Base-by-base conservation (phyloP, 2,888 invertebrate genomes). In the Synergus gifuensis region DNA sequence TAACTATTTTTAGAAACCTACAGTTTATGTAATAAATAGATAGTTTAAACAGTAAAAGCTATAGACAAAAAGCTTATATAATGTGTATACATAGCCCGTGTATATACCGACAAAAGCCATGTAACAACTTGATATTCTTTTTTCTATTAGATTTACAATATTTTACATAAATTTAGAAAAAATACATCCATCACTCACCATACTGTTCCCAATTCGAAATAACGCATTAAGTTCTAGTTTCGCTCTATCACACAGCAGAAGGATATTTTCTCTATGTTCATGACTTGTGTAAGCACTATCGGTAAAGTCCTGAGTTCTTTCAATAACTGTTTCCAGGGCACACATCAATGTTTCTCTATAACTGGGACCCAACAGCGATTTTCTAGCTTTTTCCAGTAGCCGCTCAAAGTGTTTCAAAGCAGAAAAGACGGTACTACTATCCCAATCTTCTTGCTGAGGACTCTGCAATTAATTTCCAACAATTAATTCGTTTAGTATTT, bases 241-340 rank as follows among this genome's bases (percentile, higher is more conserved):
- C 90, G 98, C 96, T 89, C 97, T 95, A 92, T 99, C 98, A 90
- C 98, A 95, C 77, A 96, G 94, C 89, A 98, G 95, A 82, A 99
- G 94, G 91, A 99, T 98, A 91, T 98, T 97, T 93, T 99, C 98
- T 83, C 99, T 95, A 93, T 98, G 98, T 91, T 98, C 98, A 93
- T 99, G 98, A 87, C 97, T 97, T 83, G 99, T 99, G 93, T 99
- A 99, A 84, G 99, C 98, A 85, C 99, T 99, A 94, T 99, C 99
- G 77, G 99, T 99, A 93, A 99, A 99, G 94, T 99, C 99, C 94
- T 98, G 97, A 83, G 98, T 98, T 90, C 98, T 95, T 93, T 99
- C 99, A 83, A 98, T 95, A 81, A 98, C 96, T 84, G 97, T 96
- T 88, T 99, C 98, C 89, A 99, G 94, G 81, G 98, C 97, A 86